These are phyloP conservation scores for Orbicella faveolata DNA, from an alignment of 64 coral and sea anemone genomes.

Conservation along the genomic window DNA sequence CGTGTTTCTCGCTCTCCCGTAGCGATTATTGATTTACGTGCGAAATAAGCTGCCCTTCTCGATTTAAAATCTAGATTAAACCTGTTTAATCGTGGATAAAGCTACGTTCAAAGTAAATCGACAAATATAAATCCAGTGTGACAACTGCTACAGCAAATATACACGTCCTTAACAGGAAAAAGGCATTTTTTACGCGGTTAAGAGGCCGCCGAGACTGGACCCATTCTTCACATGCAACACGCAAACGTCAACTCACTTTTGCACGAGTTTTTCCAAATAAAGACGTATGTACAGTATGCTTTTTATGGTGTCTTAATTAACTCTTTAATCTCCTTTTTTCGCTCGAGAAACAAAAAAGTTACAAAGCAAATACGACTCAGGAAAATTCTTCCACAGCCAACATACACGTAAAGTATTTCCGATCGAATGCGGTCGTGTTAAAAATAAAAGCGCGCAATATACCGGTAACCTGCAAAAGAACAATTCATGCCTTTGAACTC, in stretches of 20 bases:
- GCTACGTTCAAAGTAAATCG: background rate
- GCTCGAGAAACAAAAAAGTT: background rate
- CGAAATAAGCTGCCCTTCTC: background rate
- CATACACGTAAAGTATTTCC: background rate
- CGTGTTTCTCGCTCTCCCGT: background rate
- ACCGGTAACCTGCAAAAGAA: background rate
- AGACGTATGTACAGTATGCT: background rate
- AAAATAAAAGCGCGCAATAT: too few species aligned
- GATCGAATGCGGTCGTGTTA: background rate
- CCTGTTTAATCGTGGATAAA: background rate
- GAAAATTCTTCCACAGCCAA: background rate
- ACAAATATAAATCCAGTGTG: background rate
- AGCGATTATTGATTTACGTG: background rate
- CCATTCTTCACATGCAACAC: background rate
- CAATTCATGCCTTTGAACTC: background rate
- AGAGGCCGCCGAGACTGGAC: background rate
- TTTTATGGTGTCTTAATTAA: background rate
- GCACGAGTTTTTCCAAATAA: background rate
- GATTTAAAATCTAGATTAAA: background rate
- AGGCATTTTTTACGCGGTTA: background rate
- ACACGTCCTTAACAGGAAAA: background rate
- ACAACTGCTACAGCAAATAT: background rate
- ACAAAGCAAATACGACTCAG: background rate
- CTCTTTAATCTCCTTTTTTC: background rate
- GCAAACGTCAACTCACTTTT: background rate